Base-by-base conservation (phyloP, 2,113 vertebrate species). In the Elephas maximus region DNA sequence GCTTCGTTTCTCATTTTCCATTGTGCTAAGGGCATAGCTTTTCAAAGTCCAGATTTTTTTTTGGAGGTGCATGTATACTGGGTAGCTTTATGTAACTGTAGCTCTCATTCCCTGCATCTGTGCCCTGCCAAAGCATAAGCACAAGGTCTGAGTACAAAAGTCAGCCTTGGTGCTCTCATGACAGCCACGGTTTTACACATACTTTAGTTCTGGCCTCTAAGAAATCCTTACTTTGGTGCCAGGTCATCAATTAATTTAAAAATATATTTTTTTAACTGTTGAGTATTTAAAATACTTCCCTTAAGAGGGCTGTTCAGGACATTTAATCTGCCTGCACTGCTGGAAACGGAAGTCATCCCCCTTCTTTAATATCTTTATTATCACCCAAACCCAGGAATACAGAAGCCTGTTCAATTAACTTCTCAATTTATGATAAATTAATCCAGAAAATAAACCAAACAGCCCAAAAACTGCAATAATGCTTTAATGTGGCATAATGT, bases 371-470 rank as follows among this genome's bases (percentile, higher is more conserved):
- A 71, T 74, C 26, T 79, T 45, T 87, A 28, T 78, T 88, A 81
- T 69, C 74, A 24, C 45, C 79, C 57, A 69, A 28, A 82, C n/a
- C 48, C 33, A 28, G 45, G 57, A 45, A 86, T 23, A 88, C 78
- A 84, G 76, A 87, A 76, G 9, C 0, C 65, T 88, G 20, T 87
- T 57, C 65, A 10, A 30, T 93, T 82, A 89, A 44, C 86, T 91
- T 82, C 53, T 65, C 44, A 44, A 45, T 76, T 88, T 63, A 69
- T 37, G 65, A 53, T 92, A 86, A 96, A 74, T 71, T 9, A 91
- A 93, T 79, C 17, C 41, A 83, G n/a, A 89, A 96, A 88, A 89
- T 76, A 94, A 96, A 63, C 8, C 41, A 78, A 94, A 26, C 26
- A 51, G n/a, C 71, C 69, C n/a, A 15, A 88, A 95, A 88, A 82